phyloP scores from a whole-genome alignment of 2,888 invertebrate genomes.

The Drosophila colorata region DNA sequence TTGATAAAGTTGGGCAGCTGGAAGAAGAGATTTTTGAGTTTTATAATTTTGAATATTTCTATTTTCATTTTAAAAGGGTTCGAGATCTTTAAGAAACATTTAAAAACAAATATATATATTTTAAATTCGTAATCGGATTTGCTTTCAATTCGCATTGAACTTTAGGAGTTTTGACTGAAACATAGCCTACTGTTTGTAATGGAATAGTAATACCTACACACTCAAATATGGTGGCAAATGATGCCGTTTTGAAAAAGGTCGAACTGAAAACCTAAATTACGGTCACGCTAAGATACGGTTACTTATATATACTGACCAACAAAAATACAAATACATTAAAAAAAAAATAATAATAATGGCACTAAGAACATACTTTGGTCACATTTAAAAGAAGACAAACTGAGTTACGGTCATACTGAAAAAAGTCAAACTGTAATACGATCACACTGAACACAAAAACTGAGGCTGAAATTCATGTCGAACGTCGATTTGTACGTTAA shows the following conservation, averaged over 20 bases:
- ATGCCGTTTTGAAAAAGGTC: neutral
- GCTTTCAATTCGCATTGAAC: too few relatives aligned
- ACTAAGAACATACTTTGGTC: neutral
- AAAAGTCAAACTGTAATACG: neutral
- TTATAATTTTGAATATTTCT: too few relatives aligned
- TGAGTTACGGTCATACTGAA: neutral
- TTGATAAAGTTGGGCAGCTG: too few relatives aligned
- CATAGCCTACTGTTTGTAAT: neutral
- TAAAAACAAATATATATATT: too few relatives aligned
- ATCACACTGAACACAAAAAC: slow-evolving; percentile 5
- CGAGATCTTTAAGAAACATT: too few relatives aligned
- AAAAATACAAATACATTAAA: too few relatives aligned
- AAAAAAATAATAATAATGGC: too few relatives aligned
- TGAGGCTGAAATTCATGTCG: slow-evolving; percentile 13
- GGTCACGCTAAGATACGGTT: neutral
- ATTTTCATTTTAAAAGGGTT: too few relatives aligned
- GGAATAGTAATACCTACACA: neutral
- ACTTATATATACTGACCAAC: neutral
- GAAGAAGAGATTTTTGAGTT: too few relatives aligned
- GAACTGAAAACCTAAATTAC: neutral
- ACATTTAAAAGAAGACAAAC: neutral
- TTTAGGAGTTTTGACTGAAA: too few relatives aligned
- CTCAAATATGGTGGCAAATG: neutral
- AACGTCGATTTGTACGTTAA: slow-evolving; percentile 27
- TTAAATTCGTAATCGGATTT: too few relatives aligned